These are phyloP conservation scores for Polietes domitor DNA, from an alignment of 2,888 invertebrate genomes.

Conservation along the genomic window DNA sequence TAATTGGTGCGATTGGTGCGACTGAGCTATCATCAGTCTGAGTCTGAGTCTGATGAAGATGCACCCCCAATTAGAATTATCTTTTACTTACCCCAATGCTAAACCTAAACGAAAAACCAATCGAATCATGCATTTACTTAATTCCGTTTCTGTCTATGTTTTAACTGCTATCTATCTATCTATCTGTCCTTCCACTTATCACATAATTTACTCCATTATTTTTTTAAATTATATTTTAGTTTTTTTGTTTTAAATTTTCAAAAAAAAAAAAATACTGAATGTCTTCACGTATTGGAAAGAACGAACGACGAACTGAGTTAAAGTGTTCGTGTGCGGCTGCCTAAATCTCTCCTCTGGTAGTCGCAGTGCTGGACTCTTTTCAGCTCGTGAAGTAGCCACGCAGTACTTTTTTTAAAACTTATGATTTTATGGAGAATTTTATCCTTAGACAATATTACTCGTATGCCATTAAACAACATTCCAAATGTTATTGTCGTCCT, in stretches of 20 bases:
- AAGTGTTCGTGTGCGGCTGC: background rate
- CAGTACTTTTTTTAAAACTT: background rate
- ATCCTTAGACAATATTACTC: slow-evolving; percentile 4
- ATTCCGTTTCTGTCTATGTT: background rate
- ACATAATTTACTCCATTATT: no score
- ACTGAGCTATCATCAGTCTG: background rate
- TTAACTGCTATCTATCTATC: background rate
- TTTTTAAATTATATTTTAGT: no score
- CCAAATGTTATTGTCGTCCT: slow-evolving; percentile 20
- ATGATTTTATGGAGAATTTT: background rate
- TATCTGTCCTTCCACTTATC: background rate
- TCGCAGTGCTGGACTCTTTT: background rate
- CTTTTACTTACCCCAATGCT: background rate
- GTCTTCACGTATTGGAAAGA: background rate
- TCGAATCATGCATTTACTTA: slow-evolving; percentile 17
- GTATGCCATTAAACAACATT: slow-evolving; percentile 25
- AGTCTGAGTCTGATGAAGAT: background rate
- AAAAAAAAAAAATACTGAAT: background rate
- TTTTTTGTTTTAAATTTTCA: background rate
- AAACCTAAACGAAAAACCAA: slow-evolving; percentile 9
- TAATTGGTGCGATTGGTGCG: slow-evolving; percentile 69
- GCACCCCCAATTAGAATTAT: background rate
- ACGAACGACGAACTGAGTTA: background rate
- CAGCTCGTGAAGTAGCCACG: background rate
- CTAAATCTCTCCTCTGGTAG: slow-evolving; percentile 15